These are phyloP conservation scores for Rhinogobius similis DNA, from an alignment of 2,113 vertebrate species.

Conservation along the genomic window DNA sequence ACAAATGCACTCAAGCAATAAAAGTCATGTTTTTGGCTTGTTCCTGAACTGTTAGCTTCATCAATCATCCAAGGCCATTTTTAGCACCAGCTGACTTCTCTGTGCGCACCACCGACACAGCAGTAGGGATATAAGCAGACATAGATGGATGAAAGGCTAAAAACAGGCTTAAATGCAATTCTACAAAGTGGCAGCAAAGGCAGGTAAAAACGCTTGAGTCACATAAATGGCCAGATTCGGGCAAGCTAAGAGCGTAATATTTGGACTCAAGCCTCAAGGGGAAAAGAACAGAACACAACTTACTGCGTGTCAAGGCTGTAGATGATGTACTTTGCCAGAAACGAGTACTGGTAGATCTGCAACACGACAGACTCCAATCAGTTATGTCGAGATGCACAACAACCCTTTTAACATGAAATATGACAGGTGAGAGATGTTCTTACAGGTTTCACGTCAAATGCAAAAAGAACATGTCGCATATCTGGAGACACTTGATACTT, in stretches of 20 bases:
- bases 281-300: conserved; percentile 20
- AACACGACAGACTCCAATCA: conserved; percentile 46
- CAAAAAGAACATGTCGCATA: conserved; percentile 87
- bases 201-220: conserved; percentile 24
- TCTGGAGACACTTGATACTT: conserved; percentile 93
- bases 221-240: conserved; percentile 11
- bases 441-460: conserved; percentile 88
- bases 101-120: conserved; percentile 27
- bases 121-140: conserved; percentile 48
- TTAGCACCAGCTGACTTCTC: conserved; percentile 47
- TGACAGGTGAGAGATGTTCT: conserved; percentile 44
- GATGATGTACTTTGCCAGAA: conserved; percentile 89
- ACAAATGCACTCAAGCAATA: conserved; percentile 25
- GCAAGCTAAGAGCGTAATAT: conserved; percentile 15
- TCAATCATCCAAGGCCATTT: conserved; percentile 54
- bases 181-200: conserved; percentile 24
- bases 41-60: conserved; percentile 35
- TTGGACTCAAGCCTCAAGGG: neutral
- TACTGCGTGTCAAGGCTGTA: conserved; percentile 81
- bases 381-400: neutral
- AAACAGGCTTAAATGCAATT: conserved; percentile 37
- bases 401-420: neutral
- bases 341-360: conserved; percentile 91
- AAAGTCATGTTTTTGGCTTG: conserved; percentile 14
- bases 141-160: conserved; percentile 55